These are phyloP conservation scores for Clitarchus hookeri DNA, from an alignment of 2,888 invertebrate genomes.

Conservation along the genomic window DNA sequence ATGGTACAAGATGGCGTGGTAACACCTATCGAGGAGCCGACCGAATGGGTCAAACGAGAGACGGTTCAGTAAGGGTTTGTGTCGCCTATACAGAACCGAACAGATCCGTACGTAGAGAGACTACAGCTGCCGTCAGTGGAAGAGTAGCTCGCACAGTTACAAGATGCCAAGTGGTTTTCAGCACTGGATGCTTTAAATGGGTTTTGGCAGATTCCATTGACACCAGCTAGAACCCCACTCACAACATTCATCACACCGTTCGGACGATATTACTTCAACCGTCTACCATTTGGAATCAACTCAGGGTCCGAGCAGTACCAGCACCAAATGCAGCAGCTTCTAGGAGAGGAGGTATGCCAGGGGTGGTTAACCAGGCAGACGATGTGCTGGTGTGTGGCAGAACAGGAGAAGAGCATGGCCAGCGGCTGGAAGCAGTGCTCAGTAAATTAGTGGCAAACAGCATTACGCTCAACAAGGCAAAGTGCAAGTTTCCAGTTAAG, in stretches of 20 bases:
- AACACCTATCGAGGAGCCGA: too few relatives aligned
- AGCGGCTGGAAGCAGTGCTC: too few relatives aligned
- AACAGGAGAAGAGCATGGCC: too few relatives aligned
- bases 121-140: neutral
- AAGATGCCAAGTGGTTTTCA: too few relatives aligned
- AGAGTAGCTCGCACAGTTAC: neutral
- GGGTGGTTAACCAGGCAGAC: too few relatives aligned
- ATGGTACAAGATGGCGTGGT: neutral
- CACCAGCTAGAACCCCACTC: too few relatives aligned
- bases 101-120: neutral
- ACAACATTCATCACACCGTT: too few relatives aligned
- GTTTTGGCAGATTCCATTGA: too few relatives aligned
- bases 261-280: neutral
- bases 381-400: too few relatives aligned
- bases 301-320: neutral
- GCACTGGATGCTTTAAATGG: too few relatives aligned
- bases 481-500: neutral
- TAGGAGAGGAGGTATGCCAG: neutral
- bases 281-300: neutral
- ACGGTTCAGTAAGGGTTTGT: neutral
- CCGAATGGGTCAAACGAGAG: neutral
- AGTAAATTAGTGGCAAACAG: neutral
- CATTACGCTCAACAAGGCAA: neutral
- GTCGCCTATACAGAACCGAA: neutral
- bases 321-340: neutral